Conservation (phyloP, 2,797 vertebrate genomes). For the Lutjanus argentimaculatus region DNA sequence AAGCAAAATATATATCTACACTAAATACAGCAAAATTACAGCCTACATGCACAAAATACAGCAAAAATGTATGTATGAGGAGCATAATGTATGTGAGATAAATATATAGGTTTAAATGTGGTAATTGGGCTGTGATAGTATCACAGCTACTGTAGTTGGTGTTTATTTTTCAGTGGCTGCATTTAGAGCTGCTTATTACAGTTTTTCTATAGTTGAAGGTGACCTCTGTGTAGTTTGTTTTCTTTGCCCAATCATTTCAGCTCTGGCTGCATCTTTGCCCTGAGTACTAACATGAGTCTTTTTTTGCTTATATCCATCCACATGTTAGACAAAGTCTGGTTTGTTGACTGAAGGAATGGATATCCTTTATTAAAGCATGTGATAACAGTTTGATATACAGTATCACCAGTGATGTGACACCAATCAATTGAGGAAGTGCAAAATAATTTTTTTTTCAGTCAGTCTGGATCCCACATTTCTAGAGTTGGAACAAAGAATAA, state of each 20-base stretch:
- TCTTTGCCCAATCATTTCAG: too few species aligned
- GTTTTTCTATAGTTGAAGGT: neutral
- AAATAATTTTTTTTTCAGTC: neutral
- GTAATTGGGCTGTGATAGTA: neutral
- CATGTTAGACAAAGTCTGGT: slow-evolving; percentile 20
- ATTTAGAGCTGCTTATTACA: neutral
- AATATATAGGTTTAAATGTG: too few species aligned
- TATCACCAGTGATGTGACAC: neutral
- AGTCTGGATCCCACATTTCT: neutral
- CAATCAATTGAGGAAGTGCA: neutral
- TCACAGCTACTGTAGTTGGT: neutral
- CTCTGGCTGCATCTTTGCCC: neutral
- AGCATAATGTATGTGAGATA: neutral
- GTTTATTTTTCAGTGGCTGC: neutral
- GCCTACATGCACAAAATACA: too few species aligned
- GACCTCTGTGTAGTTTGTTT: too few species aligned
- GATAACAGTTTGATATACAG: neutral
- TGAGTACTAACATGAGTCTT: too few species aligned
- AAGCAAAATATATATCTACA: too few species aligned
- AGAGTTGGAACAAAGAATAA: slow-evolving; percentile 1
- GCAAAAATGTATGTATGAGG: too few species aligned
- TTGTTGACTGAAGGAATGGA: slow-evolving; percentile 35
- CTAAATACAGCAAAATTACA: too few species aligned
- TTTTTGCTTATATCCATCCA: neutral
- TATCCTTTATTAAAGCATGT: neutral